Base-by-base conservation (phyloP, 1,140 invertebrate genomes). In the Drosophila leontia region DNA sequence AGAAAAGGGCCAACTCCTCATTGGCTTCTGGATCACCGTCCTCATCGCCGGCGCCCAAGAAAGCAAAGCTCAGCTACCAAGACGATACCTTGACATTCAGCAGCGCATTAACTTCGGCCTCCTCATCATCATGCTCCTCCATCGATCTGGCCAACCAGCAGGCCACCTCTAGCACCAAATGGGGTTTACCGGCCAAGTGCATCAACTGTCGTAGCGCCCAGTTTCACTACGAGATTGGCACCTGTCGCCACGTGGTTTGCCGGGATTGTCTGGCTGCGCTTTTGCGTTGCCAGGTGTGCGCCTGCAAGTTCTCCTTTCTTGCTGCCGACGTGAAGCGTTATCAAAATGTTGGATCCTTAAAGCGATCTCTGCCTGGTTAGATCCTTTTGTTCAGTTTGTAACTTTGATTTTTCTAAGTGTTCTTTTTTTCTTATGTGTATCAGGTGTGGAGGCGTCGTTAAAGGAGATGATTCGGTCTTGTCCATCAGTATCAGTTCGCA, bases 161-260 rank as follows among this genome's bases (percentile, higher is more conserved):
- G 56, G 88, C 88, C 15, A 3, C 3, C 53, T 12, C 0, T 12
- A 11, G 23, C 64, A 8, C 75, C 35, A 37, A 5, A 1, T 37
- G 8, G 32, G 32, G 32, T 6, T 29, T 6, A 34, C 4, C 77
- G 7, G 48, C 64, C 15, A 65, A 71, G 48, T 92, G 91, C 47
- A 87, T 92, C 8, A 83, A 76, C 17, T 92, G 91, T 19, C 80
- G 90, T 13, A 75, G 86, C 12, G 65, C 78, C 1, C 84, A 92
- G 59, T 91, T 91, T 19, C 75, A 77, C 51, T 92, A 92, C 48
- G 75, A 92, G 60, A 91, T 92, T 35, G 74, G 79, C 72, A 88
- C 84, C 19, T 92, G 91, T 35, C 70, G 62, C 8, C 91, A 92
- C 78, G 23, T 91, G 51, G 82, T 92, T 8, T 92, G 91, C 39